Conservation (phyloP, 2,888 invertebrate species). For the Parochlus steinenii region DNA sequence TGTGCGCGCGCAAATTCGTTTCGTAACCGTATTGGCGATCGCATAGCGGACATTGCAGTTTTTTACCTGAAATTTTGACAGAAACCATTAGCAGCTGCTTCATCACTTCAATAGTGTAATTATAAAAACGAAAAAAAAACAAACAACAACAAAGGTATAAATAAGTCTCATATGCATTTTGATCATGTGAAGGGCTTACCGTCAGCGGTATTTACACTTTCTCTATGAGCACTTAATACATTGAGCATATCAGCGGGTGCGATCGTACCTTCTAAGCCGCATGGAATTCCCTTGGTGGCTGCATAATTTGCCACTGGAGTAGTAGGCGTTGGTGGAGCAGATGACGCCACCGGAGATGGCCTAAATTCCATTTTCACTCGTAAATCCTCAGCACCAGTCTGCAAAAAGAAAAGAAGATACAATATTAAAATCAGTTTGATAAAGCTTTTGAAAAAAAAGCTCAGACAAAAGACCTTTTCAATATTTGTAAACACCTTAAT, state of each 20-base stretch:
- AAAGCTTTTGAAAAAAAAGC: not conserved
- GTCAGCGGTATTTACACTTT: slow-evolving; percentile 68
- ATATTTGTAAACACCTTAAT: too few species aligned
- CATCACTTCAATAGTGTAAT: too few species aligned
- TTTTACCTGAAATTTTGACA: slow-evolving; percentile 50
- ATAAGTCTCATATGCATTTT: too few species aligned
- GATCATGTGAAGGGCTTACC: slow-evolving; percentile 35
- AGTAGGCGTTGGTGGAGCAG: slow-evolving; percentile 37
- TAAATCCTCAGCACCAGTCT: slow-evolving; percentile 45
- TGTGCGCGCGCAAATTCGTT: slow-evolving; percentile 81
- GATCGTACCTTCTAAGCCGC: slow-evolving; percentile 28
- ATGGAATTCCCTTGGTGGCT: slow-evolving; percentile 21
- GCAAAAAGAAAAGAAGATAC: too few species aligned
- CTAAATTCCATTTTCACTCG: slow-evolving; percentile 53
- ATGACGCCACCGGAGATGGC: slow-evolving; percentile 41
- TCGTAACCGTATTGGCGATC: slow-evolving; percentile 85
- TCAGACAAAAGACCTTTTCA: too few species aligned
- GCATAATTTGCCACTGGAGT: slow-evolving; percentile 28
- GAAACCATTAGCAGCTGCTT: too few species aligned
- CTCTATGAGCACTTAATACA: slow-evolving; percentile 43
- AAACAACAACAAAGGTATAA: too few species aligned
- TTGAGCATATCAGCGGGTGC: slow-evolving; percentile 38
- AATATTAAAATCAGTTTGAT: not conserved
- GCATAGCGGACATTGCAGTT: slow-evolving; percentile 83
- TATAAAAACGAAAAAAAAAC: too few species aligned